Evolutionary conservation across 2,797 vertebrate species (phyloP).

Genomic region (Syngnathus acus): DNA sequence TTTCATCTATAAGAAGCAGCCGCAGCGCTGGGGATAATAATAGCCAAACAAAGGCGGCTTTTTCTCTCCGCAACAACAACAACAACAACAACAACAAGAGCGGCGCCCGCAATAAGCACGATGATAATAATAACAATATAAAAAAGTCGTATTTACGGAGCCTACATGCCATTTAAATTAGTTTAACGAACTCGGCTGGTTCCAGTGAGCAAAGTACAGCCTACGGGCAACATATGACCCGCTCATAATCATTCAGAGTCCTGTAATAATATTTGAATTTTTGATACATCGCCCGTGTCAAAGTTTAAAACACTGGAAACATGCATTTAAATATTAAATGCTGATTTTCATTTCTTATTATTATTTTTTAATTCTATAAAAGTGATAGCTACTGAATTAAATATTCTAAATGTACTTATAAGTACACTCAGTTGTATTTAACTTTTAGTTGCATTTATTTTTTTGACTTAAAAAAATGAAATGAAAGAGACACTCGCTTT

Average conservation of each 20-base stretch:
- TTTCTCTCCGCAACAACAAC: conserved; percentile 26
- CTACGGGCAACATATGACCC: neutral
- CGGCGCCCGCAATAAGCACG: conserved; percentile 12
- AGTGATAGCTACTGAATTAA: neutral
- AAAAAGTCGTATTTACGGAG: conserved; percentile 6
- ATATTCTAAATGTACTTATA: neutral
- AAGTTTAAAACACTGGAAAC: neutral
- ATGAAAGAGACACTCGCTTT: too few species aligned
- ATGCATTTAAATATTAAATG: too few species aligned
- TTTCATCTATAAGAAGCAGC: conserved; percentile 61
- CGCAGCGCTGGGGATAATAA: conserved; percentile 58
- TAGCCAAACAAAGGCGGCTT: conserved; percentile 53
- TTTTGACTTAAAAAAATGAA: too few species aligned
- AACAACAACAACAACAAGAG: conserved; percentile 32
- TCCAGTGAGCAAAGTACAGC: neutral
- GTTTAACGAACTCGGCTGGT: conserved; percentile 8
- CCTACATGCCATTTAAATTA: conserved; percentile 4
- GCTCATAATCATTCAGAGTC: neutral
- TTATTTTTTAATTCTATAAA: too few species aligned
- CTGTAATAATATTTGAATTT: neutral
- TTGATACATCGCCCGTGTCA: neutral
- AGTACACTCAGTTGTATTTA: too few species aligned
- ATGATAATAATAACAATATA: conserved; percentile 16
- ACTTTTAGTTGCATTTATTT: too few species aligned
- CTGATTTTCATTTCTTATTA: too few species aligned